Evolutionary conservation across 2,797 vertebrate species (phyloP), one percentile per base, ranked within the genome.

Genomic region (Chloroceryle amazona): DNA sequence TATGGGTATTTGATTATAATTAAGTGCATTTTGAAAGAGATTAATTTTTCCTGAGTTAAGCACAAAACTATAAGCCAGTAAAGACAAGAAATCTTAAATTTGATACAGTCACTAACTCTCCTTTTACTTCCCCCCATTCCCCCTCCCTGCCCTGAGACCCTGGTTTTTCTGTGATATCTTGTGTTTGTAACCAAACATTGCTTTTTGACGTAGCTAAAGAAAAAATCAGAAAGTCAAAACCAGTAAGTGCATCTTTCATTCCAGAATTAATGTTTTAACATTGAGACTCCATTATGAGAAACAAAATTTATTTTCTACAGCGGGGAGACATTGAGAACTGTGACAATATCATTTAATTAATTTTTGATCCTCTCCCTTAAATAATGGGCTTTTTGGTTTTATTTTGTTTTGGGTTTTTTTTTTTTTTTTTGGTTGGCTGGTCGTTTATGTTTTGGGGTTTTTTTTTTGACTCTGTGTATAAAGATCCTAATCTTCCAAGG

Each of bases 1-100:
- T 98, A 96, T 58, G 72, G 47, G 31, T 76, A 79, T 93, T 96
- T 94, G 60, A 74, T 96, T 75, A 95, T 96, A 96, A 96, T 93
- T 95, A 97, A 96, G 60, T 81, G 54, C 62, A 68, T 93, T 97
- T 97, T 93, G 90, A 96, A 96, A 93, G 71, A 95, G 88, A 94
- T 94, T 91, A 80, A 60, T 95, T 96, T 96, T 97, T 97, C 58
- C 6, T 25, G 72, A 88, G 57, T 93, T 86, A 79, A 94, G 46
- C 60, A 76, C 31, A 94, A 91, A 96, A 26, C 71, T 84, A 6
- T 92, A 91, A 95, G 80, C 95, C 86, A 97, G 6, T 90, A 47
- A 96, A 90, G 35, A 23, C 42, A 90, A 93, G 66, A 96, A 97
- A 92, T 86, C 63, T 75, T 86, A 88, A 92, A 74, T 91, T 81